Base-by-base conservation (phyloP, 2,113 vertebrate species). In the Tichodroma muraria region DNA sequence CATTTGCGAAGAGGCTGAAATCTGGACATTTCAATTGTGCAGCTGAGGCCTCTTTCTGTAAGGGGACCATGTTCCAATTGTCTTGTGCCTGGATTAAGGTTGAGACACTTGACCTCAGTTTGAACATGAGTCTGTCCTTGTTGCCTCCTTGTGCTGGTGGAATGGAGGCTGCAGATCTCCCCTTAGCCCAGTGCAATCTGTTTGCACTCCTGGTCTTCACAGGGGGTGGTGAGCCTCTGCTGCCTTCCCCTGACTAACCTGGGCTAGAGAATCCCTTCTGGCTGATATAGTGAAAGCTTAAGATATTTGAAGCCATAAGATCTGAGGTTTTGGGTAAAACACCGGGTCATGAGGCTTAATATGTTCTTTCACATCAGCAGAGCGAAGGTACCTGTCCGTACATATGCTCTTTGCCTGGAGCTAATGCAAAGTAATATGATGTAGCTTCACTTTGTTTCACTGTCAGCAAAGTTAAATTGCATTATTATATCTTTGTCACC, bases 401-500 rank as follows among this genome's bases (percentile, higher is more conserved):
- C 64, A 88, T 52, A 59, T 59, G 82, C 80, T 90, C 68, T 80
- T 86, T 90, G 85, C 85, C 94, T 83, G 52, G 30, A 94, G 95
- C 72, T 83, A 92, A 95, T 94, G 88, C 82, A 92, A 93, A 96
- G 66, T 88, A 96, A 78, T 90, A 85, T 80, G 54, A 90, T 64
- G 83, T 90, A 90, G 38, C 92, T 94, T 90, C 90, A 40, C 83
- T 85, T 95, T 95, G 85, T 93, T 95, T 95, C 88, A 90, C 94
- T 96, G 90, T 90, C 94, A 96, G 92, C 64, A 42, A 66, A 95
- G 88, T 88, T 95, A 93, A 96, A 96, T 96, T 96, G 82, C 85
- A 90, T 96, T 96, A 90, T 96, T 94, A 64, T 80, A 27, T 78
- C 95, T 93, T 85, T 90, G 76, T 86, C 95, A 80, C 85, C 68